Evolutionary conservation across 23 tunicate genomes (phyloP).

Genomic region (Styela clava): DNA sequence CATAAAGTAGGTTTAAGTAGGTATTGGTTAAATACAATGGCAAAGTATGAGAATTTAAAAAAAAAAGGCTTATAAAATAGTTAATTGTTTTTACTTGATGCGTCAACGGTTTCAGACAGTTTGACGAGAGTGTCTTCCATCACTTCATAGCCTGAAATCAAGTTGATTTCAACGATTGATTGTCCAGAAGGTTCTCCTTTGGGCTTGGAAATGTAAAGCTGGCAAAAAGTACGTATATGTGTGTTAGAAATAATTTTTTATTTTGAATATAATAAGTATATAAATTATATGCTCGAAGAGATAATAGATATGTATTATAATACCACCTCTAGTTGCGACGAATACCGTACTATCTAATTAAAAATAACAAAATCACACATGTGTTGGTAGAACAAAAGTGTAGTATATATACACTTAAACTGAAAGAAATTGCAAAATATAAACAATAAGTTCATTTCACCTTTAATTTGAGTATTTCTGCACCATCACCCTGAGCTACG

Average conservation of each 20-base stretch:
- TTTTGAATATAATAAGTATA: neutral
- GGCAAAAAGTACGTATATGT: neutral
- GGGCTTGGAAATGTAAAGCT: conserved; percentile 53
- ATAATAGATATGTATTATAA: too few species aligned
- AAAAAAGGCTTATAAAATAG: too few species aligned
- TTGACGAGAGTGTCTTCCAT: conserved; percentile 27
- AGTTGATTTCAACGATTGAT: conserved; percentile 63
- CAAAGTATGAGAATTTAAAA: too few species aligned
- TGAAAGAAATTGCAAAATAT: neutral
- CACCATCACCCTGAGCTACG: neutral
- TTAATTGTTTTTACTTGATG: neutral
- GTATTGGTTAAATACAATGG: too few species aligned
- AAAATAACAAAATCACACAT: too few species aligned
- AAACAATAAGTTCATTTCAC: neutral
- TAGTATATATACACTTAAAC: too few species aligned
- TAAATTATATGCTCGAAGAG: too few species aligned
- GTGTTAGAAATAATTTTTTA: neutral
- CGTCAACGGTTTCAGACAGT: conserved; percentile 3
- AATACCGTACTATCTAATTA: too few species aligned
- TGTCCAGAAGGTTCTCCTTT: conserved; percentile 42
- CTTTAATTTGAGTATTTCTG: neutral
- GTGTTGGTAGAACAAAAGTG: too few species aligned
- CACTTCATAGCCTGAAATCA: conserved; percentile 60
- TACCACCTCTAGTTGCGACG: too few species aligned
- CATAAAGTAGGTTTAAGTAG: too few species aligned